Conservation (phyloP, 1,140 invertebrate species). For the Leptinotarsa undecemlineata region DNA sequence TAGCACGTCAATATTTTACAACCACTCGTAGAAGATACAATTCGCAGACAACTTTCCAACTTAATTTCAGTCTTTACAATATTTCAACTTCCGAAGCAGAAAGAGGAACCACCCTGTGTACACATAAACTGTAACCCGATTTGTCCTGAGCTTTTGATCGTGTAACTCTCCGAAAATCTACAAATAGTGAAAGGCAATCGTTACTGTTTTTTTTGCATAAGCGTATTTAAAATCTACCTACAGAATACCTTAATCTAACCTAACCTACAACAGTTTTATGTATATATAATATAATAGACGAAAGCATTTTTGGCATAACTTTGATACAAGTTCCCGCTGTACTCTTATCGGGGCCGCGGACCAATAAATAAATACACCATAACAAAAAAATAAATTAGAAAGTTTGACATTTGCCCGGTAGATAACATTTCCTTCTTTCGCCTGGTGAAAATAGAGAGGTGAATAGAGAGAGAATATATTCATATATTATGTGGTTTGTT, state of each 20-base stretch:
- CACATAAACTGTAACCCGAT: conserved; percentile 32
- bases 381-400: conserved; percentile 36
- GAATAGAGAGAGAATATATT: conserved; percentile 26
- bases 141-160: conserved; percentile 21
- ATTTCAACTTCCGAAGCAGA: no score
- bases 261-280: conserved; percentile 24
- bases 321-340: conserved; percentile 33
- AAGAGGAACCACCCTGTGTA: conserved; percentile 26
- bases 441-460: conserved; percentile 18
- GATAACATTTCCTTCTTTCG: conserved; percentile 14
- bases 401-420: conserved; percentile 1
- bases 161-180: conserved; percentile 24
- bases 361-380: conserved; percentile 35
- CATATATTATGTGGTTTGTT: conserved; percentile 25
- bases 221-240: conserved; percentile 31
- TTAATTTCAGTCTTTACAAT: no score
- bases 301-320: conserved; percentile 41
- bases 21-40: no score
- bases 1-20: no score
- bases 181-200: conserved; percentile 12
- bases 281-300: conserved; percentile 26
- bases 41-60: no score
- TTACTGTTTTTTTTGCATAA: conserved; percentile 19
- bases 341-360: conserved; percentile 2
- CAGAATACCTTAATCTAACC: conserved; percentile 24